Evolutionary conservation across 2,888 invertebrate species (phyloP).

Genomic region (Pogonocherus hispidulus): DNA sequence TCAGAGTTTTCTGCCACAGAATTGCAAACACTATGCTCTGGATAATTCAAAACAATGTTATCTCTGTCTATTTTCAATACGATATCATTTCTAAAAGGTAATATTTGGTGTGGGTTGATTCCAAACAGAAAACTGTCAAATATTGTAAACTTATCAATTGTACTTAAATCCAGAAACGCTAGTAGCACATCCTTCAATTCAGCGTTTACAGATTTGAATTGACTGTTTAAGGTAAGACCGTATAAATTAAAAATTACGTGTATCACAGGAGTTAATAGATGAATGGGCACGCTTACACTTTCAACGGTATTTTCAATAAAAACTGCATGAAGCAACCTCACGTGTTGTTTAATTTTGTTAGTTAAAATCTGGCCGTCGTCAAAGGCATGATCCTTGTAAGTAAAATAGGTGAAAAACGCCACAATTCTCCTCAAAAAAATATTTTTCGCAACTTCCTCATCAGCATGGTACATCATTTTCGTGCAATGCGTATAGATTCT

Average conservation of each 20-base stretch:
- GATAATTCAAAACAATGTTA: slow-evolving; percentile 48
- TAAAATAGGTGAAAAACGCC: slow-evolving; percentile 47
- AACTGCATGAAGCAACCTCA: slow-evolving; percentile 57
- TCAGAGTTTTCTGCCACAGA: slow-evolving; percentile 61
- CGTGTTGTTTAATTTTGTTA: slow-evolving; percentile 53
- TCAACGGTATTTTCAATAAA: slow-evolving; percentile 56
- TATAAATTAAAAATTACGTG: slow-evolving; percentile 68
- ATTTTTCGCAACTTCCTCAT: slow-evolving; percentile 66
- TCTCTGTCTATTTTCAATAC: slow-evolving; percentile 53
- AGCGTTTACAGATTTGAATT: slow-evolving; percentile 60
- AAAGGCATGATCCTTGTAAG: slow-evolving; percentile 55
- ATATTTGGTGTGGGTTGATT: slow-evolving; percentile 50
- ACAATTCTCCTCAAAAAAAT: slow-evolving; percentile 62
- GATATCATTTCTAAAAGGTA: slow-evolving; percentile 57
- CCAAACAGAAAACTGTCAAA: slow-evolving; percentile 65
- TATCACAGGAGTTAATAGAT: slow-evolving; percentile 67
- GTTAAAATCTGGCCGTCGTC: slow-evolving; percentile 59
- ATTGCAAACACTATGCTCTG: slow-evolving; percentile 45
- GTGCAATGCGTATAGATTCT: slow-evolving; percentile 73
- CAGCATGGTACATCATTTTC: slow-evolving; percentile 70
- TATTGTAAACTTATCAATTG: slow-evolving; percentile 50
- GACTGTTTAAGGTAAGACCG: slow-evolving; percentile 63
- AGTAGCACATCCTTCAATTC: slow-evolving; percentile 57
- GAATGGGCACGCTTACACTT: slow-evolving; percentile 60
- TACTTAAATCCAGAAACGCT: slow-evolving; percentile 50